Conservation (phyloP, 1,140 invertebrate species). For the Bombus confusus region DNA sequence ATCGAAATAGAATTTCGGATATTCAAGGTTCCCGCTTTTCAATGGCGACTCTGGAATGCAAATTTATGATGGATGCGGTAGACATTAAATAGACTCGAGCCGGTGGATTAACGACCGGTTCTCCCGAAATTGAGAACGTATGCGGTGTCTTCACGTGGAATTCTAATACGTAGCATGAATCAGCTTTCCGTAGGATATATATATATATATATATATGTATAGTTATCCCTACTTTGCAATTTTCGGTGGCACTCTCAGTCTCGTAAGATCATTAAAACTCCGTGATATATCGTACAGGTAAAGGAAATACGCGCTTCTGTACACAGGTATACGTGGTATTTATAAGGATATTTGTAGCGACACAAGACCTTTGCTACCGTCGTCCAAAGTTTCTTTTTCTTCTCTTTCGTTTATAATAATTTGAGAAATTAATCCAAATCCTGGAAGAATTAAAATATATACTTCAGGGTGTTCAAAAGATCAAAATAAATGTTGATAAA, state of each 20-base stretch:
- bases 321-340: neutral
- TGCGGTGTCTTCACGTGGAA: neutral
- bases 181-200: neutral
- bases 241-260: neutral
- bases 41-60: neutral
- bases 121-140: neutral
- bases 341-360: neutral
- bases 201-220: neutral
- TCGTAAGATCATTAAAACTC: neutral
- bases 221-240: neutral
- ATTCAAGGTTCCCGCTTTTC: neutral
- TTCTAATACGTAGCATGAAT: neutral
- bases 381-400: too few relatives aligned
- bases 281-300: neutral
- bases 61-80: constrained; percentile 5
- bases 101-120: neutral
- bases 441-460: constrained; percentile 87
- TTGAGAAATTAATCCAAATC: constrained; percentile 84
- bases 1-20: neutral
- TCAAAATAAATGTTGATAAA: too few relatives aligned
- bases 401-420: too few relatives aligned
- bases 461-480: too few relatives aligned
- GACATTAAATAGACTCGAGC: constrained; percentile 24
- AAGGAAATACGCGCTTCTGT: neutral
- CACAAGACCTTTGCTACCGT: too few relatives aligned